Conservation (phyloP, 2,888 invertebrate genomes). For the Stenchaetothrips biformis region DNA sequence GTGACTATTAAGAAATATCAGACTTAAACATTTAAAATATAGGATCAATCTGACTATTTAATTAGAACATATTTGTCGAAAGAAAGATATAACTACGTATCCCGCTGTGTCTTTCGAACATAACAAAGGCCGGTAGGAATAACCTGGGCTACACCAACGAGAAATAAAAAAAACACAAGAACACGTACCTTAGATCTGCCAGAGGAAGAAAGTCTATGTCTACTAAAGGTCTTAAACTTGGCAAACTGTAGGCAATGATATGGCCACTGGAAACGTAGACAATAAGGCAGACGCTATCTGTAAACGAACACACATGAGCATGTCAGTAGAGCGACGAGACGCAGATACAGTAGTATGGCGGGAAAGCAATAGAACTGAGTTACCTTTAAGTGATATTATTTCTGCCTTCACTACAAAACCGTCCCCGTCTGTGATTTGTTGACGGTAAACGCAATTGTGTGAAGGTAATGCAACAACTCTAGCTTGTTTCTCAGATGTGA, state of each 20-base stretch:
- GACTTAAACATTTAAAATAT: background rate
- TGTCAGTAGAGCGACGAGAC: background rate
- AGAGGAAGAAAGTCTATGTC: conserved; percentile 92
- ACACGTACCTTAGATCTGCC: conserved; percentile 80
- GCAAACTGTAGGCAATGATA: conserved; percentile 89
- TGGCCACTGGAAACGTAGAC: conserved; percentile 94
- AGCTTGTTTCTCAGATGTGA: conserved; percentile 93
- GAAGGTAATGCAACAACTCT: conserved; percentile 90
- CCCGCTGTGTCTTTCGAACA: too few relatives aligned
- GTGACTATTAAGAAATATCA: background rate
- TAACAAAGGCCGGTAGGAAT: background rate
- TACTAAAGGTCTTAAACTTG: conserved; percentile 86
- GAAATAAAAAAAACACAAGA: conserved; percentile 43
- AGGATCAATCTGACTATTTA: background rate
- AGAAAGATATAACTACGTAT: too few relatives aligned
- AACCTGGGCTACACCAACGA: conserved; percentile 19
- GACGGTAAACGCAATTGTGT: conserved; percentile 89
- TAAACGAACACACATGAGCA: conserved; percentile 40
- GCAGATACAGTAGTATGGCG: background rate
- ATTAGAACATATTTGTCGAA: too few relatives aligned
- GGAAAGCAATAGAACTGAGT: conserved; percentile 16
- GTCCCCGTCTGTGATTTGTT: conserved; percentile 87
- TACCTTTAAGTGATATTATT: conserved; percentile 86
- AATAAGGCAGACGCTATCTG: conserved; percentile 91
- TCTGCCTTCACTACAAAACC: conserved; percentile 87